Conservation (phyloP, 2,888 invertebrate genomes). For the Ernsta delagoae region DNA sequence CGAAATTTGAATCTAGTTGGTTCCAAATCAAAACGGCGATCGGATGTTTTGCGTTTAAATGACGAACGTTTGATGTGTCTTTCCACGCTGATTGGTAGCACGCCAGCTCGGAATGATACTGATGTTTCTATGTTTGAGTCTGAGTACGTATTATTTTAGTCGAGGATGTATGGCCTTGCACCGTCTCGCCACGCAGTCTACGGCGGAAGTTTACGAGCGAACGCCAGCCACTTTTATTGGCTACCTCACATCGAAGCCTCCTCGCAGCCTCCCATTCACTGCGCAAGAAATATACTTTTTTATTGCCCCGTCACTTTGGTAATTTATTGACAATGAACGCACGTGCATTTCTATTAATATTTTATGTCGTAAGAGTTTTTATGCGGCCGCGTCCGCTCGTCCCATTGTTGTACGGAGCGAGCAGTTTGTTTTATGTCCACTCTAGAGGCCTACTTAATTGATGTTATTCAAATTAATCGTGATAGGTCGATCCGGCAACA, state of each 20-base stretch:
- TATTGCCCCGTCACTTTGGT: constrained; percentile 83
- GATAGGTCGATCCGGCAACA: constrained; percentile 52
- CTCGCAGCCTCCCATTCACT: constrained; percentile 84
- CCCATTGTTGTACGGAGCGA: constrained; percentile 66
- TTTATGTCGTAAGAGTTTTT: constrained; percentile 81
- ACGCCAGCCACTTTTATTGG: constrained; percentile 82
- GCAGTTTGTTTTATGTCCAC: constrained; percentile 75
- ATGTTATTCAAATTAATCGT: constrained; percentile 60
- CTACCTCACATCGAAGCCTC: constrained; percentile 82
- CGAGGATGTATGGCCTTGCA: constrained; percentile 55
- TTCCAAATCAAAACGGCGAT: constrained; percentile 52
- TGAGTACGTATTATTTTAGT: constrained; percentile 48
- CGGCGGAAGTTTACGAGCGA: constrained; percentile 77
- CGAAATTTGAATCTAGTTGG: constrained; percentile 47
- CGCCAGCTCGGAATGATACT: not conserved
- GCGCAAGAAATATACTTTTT: constrained; percentile 82
- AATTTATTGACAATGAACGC: constrained; percentile 85
- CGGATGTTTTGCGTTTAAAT: constrained; percentile 32
- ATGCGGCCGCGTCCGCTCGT: constrained; percentile 60
- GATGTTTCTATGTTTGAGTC: constrained; percentile 5
- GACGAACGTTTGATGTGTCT: constrained; percentile 7
- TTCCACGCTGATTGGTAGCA: constrained; percentile 3
- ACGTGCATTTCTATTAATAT: constrained; percentile 85
- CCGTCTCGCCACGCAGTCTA: constrained; percentile 83
- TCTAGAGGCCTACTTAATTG: constrained; percentile 66